Conservation (phyloP, 2,113 vertebrate species). For the Leiothrix lutea region DNA sequence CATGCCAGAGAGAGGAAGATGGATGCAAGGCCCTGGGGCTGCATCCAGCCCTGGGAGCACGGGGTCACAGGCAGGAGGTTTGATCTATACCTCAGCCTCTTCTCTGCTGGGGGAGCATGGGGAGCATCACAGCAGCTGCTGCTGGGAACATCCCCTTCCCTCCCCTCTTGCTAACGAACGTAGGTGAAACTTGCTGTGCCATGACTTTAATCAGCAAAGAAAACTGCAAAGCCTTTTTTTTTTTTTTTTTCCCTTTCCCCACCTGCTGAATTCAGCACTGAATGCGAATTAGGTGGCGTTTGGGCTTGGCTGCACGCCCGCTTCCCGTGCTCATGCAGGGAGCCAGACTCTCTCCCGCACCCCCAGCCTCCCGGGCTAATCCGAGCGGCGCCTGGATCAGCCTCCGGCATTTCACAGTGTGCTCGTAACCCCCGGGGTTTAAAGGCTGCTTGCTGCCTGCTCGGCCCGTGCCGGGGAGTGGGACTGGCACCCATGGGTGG, state of each 20-base stretch:
- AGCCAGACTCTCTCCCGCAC: background rate
- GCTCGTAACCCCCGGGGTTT: rapidly evolving
- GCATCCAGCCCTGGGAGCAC: rapidly evolving
- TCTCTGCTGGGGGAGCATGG: background rate
- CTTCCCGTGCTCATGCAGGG: background rate
- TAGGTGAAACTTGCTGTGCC: slow-evolving; percentile 61
- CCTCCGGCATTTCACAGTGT: background rate
- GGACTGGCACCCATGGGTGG: background rate
- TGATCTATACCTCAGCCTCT: rapidly evolving
- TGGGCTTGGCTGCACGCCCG: background rate
- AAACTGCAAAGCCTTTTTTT: slow-evolving; percentile 43
- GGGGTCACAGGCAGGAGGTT: background rate
- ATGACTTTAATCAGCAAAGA: slow-evolving; percentile 61
- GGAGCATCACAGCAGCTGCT: background rate
- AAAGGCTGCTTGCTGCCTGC: background rate
- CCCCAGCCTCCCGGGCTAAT: background rate
- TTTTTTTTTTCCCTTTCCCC: background rate
- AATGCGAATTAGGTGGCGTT: background rate
- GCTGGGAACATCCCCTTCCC: background rate
- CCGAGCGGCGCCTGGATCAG: background rate
- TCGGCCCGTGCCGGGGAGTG: rapidly evolving
- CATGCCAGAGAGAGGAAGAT: background rate
- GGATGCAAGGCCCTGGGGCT: background rate
- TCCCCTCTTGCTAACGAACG: slow-evolving; percentile 6
- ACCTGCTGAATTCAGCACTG: slow-evolving; percentile 49